Conservation (phyloP, 2,113 vertebrate species). For the Podiceps cristatus region DNA sequence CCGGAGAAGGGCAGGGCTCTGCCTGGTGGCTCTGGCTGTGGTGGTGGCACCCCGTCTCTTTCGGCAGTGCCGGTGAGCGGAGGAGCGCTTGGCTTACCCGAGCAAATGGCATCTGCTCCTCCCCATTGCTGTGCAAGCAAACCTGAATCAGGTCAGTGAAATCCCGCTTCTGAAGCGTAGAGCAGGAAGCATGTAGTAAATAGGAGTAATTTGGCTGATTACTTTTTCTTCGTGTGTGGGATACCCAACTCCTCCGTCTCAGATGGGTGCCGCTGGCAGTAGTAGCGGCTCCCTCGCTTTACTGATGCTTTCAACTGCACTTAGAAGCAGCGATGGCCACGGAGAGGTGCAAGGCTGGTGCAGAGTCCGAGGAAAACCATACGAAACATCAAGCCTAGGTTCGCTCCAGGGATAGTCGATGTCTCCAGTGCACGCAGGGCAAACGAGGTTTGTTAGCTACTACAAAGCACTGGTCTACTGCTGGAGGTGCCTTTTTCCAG, state of each 20-base stretch:
- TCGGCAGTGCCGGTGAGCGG: neutral
- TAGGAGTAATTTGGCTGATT: neutral
- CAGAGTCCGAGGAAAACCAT: neutral
- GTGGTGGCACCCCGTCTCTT: neutral
- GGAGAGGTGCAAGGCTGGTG: neutral
- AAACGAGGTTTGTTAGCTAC: neutral
- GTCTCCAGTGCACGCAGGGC: neutral
- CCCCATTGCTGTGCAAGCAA: fast-evolving
- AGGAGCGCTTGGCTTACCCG: fast-evolving
- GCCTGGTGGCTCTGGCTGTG: neutral
- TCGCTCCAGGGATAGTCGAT: neutral
- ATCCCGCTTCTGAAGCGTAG: fast-evolving
- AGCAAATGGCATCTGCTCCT: neutral
- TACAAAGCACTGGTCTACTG: neutral
- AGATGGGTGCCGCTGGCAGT: neutral
- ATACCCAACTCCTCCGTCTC: fast-evolving
- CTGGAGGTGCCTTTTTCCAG: neutral
- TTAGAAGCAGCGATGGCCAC: neutral
- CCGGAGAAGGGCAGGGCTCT: neutral
- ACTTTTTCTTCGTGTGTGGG: neutral
- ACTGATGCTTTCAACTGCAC: neutral
- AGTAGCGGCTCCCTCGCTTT: neutral
- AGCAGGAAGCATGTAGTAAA: neutral
- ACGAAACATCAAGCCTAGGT: neutral
- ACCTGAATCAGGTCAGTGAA: fast-evolving